These are phyloP conservation scores for Pygoscelis adeliae DNA, from an alignment of 2,113 vertebrate species.

Conservation along the genomic window DNA sequence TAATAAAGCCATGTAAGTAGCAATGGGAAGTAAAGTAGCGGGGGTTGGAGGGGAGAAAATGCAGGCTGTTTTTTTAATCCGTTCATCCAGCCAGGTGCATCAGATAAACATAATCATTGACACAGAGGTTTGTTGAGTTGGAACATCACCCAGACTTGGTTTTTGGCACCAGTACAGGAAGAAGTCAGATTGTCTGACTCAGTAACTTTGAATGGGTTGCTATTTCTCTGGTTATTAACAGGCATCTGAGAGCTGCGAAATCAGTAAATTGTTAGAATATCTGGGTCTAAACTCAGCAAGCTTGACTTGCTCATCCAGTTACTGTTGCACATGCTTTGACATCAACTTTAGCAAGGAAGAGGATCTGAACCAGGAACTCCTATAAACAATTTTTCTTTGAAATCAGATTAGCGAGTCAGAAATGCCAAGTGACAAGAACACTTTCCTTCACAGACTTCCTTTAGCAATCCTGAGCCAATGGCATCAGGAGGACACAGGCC, in stretches of 20 bases:
- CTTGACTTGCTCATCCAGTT: constrained; percentile 55
- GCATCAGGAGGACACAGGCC: not conserved
- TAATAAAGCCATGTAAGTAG: not conserved
- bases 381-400: constrained; percentile 29
- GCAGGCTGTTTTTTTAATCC: not conserved
- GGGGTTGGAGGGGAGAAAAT: not conserved
- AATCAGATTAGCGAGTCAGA: constrained; percentile 52
- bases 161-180: not conserved
- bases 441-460: constrained; percentile 4
- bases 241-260: not conserved
- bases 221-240: not conserved
- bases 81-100: not conserved
- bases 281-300: constrained; percentile 24
- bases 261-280: constrained; percentile 39
- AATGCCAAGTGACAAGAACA: not conserved
- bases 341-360: constrained; percentile 7
- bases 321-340: not conserved
- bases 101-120: not conserved
- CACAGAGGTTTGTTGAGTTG: not conserved
- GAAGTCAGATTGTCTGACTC: not conserved
- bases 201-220: not conserved
- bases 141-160: not conserved
- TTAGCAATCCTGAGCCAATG: not conserved
- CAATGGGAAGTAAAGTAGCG: not conserved
- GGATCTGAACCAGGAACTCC: constrained; percentile 59